Evolutionary conservation across 2,113 vertebrate genomes (phyloP).

Genomic region (Elaphurus davidianus): DNA sequence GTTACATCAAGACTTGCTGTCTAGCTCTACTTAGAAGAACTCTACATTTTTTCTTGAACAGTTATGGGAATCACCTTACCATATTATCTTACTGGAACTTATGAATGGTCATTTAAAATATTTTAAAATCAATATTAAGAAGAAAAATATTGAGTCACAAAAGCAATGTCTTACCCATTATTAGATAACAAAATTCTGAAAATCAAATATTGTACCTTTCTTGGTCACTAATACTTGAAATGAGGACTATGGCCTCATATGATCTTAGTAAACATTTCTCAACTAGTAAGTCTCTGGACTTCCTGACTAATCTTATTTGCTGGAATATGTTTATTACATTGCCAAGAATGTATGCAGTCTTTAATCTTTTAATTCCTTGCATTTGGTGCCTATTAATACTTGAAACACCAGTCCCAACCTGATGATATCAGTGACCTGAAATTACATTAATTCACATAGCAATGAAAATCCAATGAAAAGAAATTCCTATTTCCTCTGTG

Average conservation of each 20-base stretch:
- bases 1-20: neutral
- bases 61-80: neutral
- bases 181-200: neutral
- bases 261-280: neutral
- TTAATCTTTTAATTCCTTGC: slow-evolving; percentile 38
- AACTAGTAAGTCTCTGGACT: neutral
- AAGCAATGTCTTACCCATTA: neutral
- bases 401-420: neutral
- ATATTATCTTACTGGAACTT: neutral
- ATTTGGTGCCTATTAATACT: neutral
- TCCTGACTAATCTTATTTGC: neutral
- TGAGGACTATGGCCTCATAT: neutral
- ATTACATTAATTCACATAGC: neutral
- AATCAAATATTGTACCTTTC: neutral
- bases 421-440: neutral
- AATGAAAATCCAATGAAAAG: neutral
- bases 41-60: neutral
- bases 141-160: neutral
- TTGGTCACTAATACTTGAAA: slow-evolving; percentile 2
- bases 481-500: neutral
- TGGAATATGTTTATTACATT: slow-evolving; percentile 16
- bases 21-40: neutral
- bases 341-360: neutral
- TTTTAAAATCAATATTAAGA: neutral
- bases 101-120: neutral